Evolutionary conservation across 2,113 vertebrate genomes (phyloP).

Genomic region (Dascyllus trimaculatus): DNA sequence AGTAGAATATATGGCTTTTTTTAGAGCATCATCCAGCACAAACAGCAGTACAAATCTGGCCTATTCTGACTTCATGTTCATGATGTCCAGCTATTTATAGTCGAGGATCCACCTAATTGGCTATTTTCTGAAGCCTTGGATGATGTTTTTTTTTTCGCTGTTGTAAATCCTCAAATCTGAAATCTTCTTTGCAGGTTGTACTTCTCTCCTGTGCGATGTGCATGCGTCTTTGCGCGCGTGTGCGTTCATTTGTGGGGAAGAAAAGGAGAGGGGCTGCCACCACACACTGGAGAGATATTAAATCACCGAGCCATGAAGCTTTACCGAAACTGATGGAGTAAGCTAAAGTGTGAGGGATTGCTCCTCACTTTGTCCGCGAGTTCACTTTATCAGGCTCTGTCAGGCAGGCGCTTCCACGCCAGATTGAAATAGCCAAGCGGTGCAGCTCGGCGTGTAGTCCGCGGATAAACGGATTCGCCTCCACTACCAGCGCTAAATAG

Average conservation of each 20-base stretch:
- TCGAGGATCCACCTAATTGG: background rate
- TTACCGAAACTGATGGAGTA: slow-evolving; percentile 63
- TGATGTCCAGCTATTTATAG: too few relatives aligned
- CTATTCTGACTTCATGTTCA: too few relatives aligned
- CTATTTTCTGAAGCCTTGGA: background rate
- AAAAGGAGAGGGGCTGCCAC: background rate
- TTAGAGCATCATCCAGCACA: too few relatives aligned
- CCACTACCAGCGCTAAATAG: slow-evolving; percentile 52
- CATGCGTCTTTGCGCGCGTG: background rate
- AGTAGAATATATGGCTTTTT: background rate
- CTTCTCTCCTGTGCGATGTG: background rate
- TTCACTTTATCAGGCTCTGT: slow-evolving; percentile 70
- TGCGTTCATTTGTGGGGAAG: background rate
- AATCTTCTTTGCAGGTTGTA: background rate
- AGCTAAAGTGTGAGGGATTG: slow-evolving; percentile 66
- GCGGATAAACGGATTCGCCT: slow-evolving; percentile 63
- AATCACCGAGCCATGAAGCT: slow-evolving; percentile 52
- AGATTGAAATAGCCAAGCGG: slow-evolving; percentile 44
- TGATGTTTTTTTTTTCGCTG: background rate
- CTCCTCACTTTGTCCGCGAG: slow-evolving; percentile 61
- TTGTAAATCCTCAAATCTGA: background rate
- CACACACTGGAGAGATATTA: slow-evolving; percentile 45
- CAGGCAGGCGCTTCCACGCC: slow-evolving; percentile 47
- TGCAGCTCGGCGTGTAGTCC: slow-evolving; percentile 39
- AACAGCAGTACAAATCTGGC: too few relatives aligned